These are phyloP conservation scores for Drosophila recens DNA, from an alignment of 2,888 invertebrate species.

Conservation along the genomic window DNA sequence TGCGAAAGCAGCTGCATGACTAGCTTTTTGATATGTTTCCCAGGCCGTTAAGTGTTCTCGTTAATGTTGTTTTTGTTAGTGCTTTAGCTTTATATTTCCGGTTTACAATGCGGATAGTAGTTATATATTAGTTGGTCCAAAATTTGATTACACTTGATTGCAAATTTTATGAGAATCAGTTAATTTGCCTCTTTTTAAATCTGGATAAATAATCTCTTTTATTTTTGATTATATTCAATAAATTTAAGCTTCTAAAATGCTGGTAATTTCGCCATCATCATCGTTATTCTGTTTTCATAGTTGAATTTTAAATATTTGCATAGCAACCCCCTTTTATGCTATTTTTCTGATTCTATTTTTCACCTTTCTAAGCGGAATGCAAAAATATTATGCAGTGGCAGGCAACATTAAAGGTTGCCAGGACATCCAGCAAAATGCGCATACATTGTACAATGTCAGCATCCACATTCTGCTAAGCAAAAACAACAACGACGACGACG, in stretches of 20 bases:
- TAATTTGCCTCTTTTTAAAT: background rate
- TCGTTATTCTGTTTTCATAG: background rate
- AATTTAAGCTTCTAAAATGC: background rate
- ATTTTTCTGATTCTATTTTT: conserved; percentile 3
- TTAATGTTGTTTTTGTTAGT: too few species aligned
- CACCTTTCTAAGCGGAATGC: conserved; percentile 18
- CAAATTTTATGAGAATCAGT: background rate
- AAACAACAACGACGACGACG: conserved; percentile 14
- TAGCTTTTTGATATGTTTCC: conserved; percentile 23
- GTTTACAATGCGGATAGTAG: conserved; percentile 15
- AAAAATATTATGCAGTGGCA: conserved; percentile 46
- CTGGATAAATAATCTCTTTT: background rate
- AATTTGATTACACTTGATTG: background rate
- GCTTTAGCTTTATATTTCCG: conserved; percentile 36
- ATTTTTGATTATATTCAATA: background rate
- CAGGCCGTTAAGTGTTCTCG: conserved; percentile 28
- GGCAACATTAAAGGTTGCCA: conserved; percentile 16
- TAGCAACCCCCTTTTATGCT: background rate
- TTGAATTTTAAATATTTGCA: conserved; percentile 13
- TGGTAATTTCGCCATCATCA: background rate
- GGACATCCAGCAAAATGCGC: background rate
- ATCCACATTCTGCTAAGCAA: conserved; percentile 11
- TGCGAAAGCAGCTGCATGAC: conserved; percentile 45
- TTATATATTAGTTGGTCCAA: background rate
- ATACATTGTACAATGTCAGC: background rate